Evolutionary conservation across 2,113 vertebrate species (phyloP).

Genomic region (Micromys minutus): DNA sequence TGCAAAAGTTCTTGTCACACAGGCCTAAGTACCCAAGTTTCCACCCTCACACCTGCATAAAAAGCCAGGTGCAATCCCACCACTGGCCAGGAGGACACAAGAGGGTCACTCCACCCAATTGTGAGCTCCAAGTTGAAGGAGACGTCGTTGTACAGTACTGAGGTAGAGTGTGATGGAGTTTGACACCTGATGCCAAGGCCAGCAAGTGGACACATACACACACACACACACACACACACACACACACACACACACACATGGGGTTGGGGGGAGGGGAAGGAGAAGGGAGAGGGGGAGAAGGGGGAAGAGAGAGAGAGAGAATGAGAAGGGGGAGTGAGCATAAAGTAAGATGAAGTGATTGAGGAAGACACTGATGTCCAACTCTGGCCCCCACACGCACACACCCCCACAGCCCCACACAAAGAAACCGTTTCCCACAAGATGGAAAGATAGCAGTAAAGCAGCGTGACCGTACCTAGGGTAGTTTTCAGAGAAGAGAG

Average conservation of each 20-base stretch:
- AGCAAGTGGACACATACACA: not conserved
- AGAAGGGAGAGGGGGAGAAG: no score
- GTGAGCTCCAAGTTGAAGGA: not conserved
- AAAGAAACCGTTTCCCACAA: not conserved
- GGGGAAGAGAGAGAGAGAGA: not conserved
- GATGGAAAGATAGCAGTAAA: not conserved
- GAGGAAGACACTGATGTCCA: not conserved
- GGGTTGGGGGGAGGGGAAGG: no score
- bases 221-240: not conserved
- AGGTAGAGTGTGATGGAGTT: not conserved
- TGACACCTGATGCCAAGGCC: no score
- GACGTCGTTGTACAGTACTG: not conserved
- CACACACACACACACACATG: not conserved
- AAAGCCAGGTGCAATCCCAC: not conserved
- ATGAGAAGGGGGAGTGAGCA: no score
- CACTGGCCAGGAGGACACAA: not conserved
- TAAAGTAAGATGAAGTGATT: not conserved
- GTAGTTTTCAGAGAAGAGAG: not conserved
- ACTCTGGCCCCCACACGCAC: not conserved
- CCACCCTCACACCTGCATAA: not conserved
- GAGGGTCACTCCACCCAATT: not conserved
- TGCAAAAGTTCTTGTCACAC: not conserved
- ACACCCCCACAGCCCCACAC: not conserved
- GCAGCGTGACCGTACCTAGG: not conserved
- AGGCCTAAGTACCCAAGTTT: not conserved